Evolutionary conservation across 2,888 invertebrate genomes (phyloP).

Genomic region (Pseudoips prasinana): DNA sequence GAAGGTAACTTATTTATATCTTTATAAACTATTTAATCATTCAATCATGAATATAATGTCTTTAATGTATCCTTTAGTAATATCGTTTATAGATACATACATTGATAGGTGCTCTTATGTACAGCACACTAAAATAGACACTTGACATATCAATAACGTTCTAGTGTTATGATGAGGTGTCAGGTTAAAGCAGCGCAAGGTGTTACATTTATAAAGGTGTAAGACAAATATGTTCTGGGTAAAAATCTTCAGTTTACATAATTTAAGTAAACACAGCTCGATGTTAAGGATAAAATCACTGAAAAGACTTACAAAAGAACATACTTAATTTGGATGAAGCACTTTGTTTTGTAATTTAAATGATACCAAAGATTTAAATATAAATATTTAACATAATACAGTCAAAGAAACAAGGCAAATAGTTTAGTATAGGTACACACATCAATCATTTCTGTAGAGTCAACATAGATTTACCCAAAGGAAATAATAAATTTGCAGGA

Average conservation of each 20-base stretch:
- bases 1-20: too few relatives aligned
- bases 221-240: slow-evolving; percentile 26
- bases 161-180: slow-evolving; percentile 28
- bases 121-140: slow-evolving; percentile 31
- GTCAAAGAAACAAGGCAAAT: too few relatives aligned
- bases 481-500: too few relatives aligned
- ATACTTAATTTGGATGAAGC: slow-evolving; percentile 22
- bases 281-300: slow-evolving; percentile 6
- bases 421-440: too few relatives aligned
- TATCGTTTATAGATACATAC: slow-evolving; percentile 26
- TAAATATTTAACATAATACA: too few relatives aligned
- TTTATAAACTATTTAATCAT: too few relatives aligned
- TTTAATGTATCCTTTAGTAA: slow-evolving; percentile 28
- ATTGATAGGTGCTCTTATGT: slow-evolving; percentile 31
- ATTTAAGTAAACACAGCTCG: too few relatives aligned
- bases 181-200: slow-evolving; percentile 35
- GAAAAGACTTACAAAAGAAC: slow-evolving; percentile 21
- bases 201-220: slow-evolving; percentile 33
- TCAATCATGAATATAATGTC: too few relatives aligned
- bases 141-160: slow-evolving; percentile 20
- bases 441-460: too few relatives aligned
- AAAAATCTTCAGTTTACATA: slow-evolving; percentile 10
- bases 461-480: too few relatives aligned
- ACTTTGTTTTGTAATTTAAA: slow-evolving; percentile 11
- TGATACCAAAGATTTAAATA: too few relatives aligned